Conservation (phyloP, 2,888 invertebrate species). For the Onthophagus sagittarius region DNA sequence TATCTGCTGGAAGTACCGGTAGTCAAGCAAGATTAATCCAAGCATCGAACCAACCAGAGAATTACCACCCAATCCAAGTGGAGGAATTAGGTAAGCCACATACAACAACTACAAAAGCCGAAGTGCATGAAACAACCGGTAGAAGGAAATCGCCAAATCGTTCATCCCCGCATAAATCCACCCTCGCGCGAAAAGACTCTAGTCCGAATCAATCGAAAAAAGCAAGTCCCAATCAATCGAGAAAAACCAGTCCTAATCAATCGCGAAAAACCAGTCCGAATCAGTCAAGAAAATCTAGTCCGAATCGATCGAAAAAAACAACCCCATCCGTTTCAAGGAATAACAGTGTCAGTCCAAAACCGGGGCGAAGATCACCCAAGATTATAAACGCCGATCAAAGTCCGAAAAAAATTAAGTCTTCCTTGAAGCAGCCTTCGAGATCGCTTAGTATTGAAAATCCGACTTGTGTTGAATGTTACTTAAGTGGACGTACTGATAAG, state of each 20-base stretch:
- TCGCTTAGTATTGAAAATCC: conserved; percentile 65
- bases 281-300: conserved; percentile 28
- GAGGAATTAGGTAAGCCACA: conserved; percentile 83
- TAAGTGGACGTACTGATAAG: conserved; percentile 56
- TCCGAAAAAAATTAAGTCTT: conserved; percentile 43
- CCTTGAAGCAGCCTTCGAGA: conserved; percentile 46
- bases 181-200: conserved; percentile 33
- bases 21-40: conserved; percentile 91
- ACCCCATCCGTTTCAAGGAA: conserved; percentile 31
- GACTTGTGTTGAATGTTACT: conserved; percentile 70
- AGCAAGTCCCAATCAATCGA: conserved; percentile 38
- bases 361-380: conserved; percentile 26
- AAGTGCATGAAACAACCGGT: conserved; percentile 40
- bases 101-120: conserved; percentile 51
- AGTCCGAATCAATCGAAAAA: conserved; percentile 39
- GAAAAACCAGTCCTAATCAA: conserved; percentile 39
- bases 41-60: conserved; percentile 89
- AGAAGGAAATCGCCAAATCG: conserved; percentile 36
- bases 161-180: conserved; percentile 38
- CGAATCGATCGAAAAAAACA: conserved; percentile 38
- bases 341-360: conserved; percentile 30
- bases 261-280: conserved; percentile 33
- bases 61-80: conserved; percentile 83
- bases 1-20: conserved; percentile 90
- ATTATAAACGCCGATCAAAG: conserved; percentile 30